A percentile compares a stretch with the other conserved stretches of the same genome.
Conservation (phyloP, 92 coral and sea anemone species). For the Zoanthus sociatus region DNA sequence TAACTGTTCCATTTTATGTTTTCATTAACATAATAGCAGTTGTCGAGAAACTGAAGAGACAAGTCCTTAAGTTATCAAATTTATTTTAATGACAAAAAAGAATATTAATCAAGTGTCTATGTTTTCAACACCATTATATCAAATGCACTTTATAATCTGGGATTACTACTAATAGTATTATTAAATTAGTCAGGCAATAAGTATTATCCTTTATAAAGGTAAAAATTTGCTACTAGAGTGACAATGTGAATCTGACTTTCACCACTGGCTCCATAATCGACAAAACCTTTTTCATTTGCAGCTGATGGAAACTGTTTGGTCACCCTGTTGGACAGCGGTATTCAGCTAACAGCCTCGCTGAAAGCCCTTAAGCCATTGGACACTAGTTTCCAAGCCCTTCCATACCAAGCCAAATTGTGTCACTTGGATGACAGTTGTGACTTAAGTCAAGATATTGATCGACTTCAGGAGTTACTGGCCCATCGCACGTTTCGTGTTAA, state of each 20-base stretch:
- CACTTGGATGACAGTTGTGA: constrained; percentile 32
- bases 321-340: constrained; percentile 34
- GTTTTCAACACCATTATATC: too few species aligned
- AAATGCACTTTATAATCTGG: too few species aligned
- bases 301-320: constrained; percentile 30
- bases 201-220: too few species aligned
- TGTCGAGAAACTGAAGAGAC: too few species aligned
- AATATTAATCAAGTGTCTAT: too few species aligned
- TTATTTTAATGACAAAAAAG: too few species aligned
- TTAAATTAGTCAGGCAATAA: too few species aligned
- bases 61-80: too few species aligned
- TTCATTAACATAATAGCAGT: too few species aligned
- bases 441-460: constrained; percentile 8
- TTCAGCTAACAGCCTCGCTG: background rate
- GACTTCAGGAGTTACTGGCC: constrained; percentile 28
- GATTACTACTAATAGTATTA: too few species aligned
- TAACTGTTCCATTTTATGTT: too few species aligned
- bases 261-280: background rate
- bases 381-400: constrained; percentile 40
- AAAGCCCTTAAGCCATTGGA: constrained; percentile 38
- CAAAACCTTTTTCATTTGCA: background rate
- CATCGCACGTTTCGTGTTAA: constrained; percentile 16
- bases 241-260: background rate
- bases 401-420: constrained; percentile 35
- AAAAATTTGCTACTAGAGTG: too few species aligned